Conservation (phyloP, 2,797 vertebrate genomes). For the Leuciscus waleckii region DNA sequence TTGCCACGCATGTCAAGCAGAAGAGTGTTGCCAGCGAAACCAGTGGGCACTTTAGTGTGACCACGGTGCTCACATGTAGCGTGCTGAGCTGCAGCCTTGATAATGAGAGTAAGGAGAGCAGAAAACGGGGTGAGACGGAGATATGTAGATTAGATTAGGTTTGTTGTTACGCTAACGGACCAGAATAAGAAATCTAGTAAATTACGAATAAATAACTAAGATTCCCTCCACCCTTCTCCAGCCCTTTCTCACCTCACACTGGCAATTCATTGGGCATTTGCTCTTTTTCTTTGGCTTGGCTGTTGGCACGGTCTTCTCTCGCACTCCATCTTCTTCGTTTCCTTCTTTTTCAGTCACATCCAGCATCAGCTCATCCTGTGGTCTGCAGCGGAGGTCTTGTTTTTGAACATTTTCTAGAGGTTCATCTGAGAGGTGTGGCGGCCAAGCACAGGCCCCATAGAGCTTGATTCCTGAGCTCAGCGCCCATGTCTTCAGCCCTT, state of each 20-base stretch:
- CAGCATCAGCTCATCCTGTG: conserved; percentile 23
- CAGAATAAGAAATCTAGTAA: no score
- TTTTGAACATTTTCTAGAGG: conserved; percentile 78
- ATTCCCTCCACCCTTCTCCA: neutral
- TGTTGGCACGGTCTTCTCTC: neutral
- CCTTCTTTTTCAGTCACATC: conserved; percentile 66
- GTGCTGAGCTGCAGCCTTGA: conserved; percentile 75
- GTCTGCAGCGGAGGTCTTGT: conserved; percentile 79
- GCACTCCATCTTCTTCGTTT: conserved; percentile 65
- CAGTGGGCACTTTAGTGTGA: conserved; percentile 80
- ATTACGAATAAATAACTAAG: neutral
- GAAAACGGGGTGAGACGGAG: neutral
- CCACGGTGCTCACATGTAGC: conserved; percentile 80
- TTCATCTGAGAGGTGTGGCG: conserved; percentile 80
- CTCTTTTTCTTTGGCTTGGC: conserved; percentile 55
- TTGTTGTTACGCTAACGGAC: no score
- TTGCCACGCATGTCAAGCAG: conserved; percentile 87
- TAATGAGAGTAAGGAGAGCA: neutral
- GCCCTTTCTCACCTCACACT: conserved; percentile 76
- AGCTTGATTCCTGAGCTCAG: conserved; percentile 68
- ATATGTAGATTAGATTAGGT: neutral
- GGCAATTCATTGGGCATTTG: conserved; percentile 81
- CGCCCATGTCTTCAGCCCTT: conserved; percentile 82
- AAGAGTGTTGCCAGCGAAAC: conserved; percentile 80
- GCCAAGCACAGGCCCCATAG: conserved; percentile 80